Evolutionary conservation across 2,797 vertebrate genomes (phyloP).

Genomic region (Thaleichthys pacificus): DNA sequence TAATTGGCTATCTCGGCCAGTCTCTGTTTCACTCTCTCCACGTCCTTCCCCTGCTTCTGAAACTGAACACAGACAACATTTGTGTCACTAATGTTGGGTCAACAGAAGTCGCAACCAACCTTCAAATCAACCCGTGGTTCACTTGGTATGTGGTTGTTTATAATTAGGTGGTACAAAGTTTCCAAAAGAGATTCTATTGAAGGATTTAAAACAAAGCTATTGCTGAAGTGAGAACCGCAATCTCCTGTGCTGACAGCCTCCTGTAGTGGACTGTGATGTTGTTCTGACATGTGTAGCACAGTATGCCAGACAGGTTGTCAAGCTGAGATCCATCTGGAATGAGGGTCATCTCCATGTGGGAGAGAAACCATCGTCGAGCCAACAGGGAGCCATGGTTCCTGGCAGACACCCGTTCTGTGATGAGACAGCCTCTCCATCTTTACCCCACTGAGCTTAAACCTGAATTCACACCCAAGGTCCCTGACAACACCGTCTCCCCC

Average conservation of each 20-base stretch:
- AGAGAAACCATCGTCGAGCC: constrained; percentile 45
- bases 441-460: constrained; percentile 45
- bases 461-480: constrained; percentile 15
- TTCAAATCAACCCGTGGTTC: background rate
- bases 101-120: too few species aligned
- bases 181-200: background rate
- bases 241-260: background rate
- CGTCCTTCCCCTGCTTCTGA: constrained; percentile 96
- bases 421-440: constrained; percentile 42
- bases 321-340: constrained; percentile 66
- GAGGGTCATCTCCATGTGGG: constrained; percentile 52
- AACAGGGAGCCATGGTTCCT: constrained; percentile 52
- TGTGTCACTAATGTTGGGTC: too few species aligned
- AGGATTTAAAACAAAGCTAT: background rate
- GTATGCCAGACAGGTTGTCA: constrained; percentile 50
- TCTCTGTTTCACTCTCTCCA: constrained; percentile 95
- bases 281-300: constrained; percentile 13
- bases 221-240: too few species aligned
- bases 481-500: constrained; percentile 20
- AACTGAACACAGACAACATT: constrained; percentile 73
- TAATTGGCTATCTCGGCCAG: constrained; percentile 98
- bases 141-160: background rate
- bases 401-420: constrained; percentile 44
- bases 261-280: too few species aligned
- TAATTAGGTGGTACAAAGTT: background rate